These are phyloP conservation scores for Gadopsis marmoratus DNA, from an alignment of 2,797 vertebrate genomes.

Conservation along the genomic window DNA sequence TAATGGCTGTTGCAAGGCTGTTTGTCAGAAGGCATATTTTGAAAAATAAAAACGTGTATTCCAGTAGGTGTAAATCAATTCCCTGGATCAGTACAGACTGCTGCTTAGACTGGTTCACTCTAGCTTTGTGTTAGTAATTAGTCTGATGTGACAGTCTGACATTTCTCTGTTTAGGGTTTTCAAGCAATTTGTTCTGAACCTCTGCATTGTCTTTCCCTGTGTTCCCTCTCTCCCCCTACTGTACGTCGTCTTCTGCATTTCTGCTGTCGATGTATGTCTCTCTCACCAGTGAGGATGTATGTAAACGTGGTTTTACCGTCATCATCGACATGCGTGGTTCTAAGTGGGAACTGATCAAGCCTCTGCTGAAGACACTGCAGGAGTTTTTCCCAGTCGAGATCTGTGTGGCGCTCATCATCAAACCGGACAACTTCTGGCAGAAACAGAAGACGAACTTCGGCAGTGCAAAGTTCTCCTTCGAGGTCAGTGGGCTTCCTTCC, in stretches of 20 bases:
- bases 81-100: not conserved
- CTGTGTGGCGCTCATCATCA: conserved; percentile 98
- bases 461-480: conserved; percentile 98
- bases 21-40: not conserved
- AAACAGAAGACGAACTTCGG: conserved; percentile 99
- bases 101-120: not conserved
- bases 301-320: conserved; percentile 97
- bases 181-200: not conserved
- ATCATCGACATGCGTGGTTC: conserved; percentile 99
- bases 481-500: conserved; percentile 82
- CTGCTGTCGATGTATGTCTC: not conserved
- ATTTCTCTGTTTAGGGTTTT: not conserved
- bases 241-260: not conserved
- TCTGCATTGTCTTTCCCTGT: not conserved
- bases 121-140: not conserved
- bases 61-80: not conserved
- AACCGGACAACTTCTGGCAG: conserved; percentile 99
- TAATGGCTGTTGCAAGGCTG: not conserved
- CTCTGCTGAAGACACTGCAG: conserved; percentile 97
- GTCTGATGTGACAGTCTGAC: not conserved
- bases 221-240: not conserved
- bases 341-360: conserved; percentile 99
- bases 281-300: conserved; percentile 93
- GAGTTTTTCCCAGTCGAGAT: conserved; percentile 97
- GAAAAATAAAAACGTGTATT: not conserved